A percentile compares a stretch with the other conserved stretches of the same genome.
Evolutionary conservation across 1,140 invertebrate genomes (phyloP).

Genomic region (Cyphomyrmex costatus): DNA sequence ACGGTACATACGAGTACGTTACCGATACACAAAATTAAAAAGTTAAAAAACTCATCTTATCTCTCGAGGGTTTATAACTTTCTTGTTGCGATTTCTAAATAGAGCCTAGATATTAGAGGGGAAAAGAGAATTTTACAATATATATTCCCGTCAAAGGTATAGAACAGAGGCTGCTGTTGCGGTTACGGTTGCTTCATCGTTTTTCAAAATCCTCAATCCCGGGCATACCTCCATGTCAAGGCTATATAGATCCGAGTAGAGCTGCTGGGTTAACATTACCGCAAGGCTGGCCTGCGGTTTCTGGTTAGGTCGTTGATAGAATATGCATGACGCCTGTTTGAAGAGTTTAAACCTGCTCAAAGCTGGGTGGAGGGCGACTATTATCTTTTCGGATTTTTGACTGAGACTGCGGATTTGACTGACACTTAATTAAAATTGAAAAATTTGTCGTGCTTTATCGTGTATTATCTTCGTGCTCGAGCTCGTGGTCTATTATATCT

Average conservation of each 20-base stretch:
- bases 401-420: conserved; percentile 25
- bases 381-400: conserved; percentile 54
- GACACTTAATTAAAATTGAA: conserved; percentile 42
- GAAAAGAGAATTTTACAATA: conserved; percentile 28
- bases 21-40: conserved; percentile 1
- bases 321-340: conserved; percentile 82
- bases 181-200: conserved; percentile 56
- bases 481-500: not conserved
- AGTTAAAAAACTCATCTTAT: not conserved
- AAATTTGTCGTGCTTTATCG: conserved; percentile 12
- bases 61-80: not conserved
- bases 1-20: not conserved
- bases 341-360: conserved; percentile 79
- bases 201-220: conserved; percentile 73
- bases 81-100: conserved; percentile 27
- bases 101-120: not conserved
- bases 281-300: conserved; percentile 77
- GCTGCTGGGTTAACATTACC: conserved; percentile 77
- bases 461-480: not conserved
- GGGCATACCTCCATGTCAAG: conserved; percentile 51
- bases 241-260: conserved; percentile 71
- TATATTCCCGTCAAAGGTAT: conserved; percentile 59
- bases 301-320: conserved; percentile 79
- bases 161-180: conserved; percentile 46
- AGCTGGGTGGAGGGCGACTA: conserved; percentile 41